Evolutionary conservation across 2,888 invertebrate genomes (phyloP).

Genomic region (Stenurella melanura): DNA sequence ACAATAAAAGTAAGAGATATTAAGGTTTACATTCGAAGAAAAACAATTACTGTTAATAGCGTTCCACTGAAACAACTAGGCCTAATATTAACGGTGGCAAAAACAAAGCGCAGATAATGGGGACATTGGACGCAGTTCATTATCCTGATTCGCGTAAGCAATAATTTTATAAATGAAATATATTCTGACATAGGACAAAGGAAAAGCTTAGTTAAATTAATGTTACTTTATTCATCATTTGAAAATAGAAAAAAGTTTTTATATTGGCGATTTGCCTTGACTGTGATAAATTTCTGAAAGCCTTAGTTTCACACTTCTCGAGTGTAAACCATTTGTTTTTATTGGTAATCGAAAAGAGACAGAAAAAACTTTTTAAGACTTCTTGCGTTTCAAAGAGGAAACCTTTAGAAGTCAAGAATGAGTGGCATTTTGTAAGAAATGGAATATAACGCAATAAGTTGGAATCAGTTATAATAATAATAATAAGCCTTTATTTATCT

Average conservation of each 20-base stretch:
- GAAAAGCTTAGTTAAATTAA: constrained; percentile 28
- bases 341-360: constrained; percentile 32
- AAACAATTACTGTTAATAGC: neutral
- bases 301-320: constrained; percentile 27
- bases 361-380: constrained; percentile 17
- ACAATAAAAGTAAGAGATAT: neutral
- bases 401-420: constrained; percentile 11
- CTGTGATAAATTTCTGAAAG: constrained; percentile 35
- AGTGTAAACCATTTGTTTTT: constrained; percentile 36
- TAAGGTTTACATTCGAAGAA: neutral
- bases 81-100: neutral
- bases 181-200: constrained; percentile 12
- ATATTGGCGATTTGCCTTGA: constrained; percentile 29
- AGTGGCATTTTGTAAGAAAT: constrained; percentile 24
- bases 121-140: constrained; percentile 13
- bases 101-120: constrained; percentile 15
- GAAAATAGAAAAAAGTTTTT: constrained; percentile 35
- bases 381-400: constrained; percentile 22
- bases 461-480: too few species aligned
- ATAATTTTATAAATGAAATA: constrained; percentile 31
- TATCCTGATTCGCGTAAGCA: constrained; percentile 5
- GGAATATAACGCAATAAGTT: constrained; percentile 23
- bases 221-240: constrained; percentile 31
- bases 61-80: neutral
- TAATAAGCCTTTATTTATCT: too few species aligned